These are phyloP conservation scores for Zaprionus vittiger DNA, from an alignment of 1,140 invertebrate species.

Conservation along the genomic window DNA sequence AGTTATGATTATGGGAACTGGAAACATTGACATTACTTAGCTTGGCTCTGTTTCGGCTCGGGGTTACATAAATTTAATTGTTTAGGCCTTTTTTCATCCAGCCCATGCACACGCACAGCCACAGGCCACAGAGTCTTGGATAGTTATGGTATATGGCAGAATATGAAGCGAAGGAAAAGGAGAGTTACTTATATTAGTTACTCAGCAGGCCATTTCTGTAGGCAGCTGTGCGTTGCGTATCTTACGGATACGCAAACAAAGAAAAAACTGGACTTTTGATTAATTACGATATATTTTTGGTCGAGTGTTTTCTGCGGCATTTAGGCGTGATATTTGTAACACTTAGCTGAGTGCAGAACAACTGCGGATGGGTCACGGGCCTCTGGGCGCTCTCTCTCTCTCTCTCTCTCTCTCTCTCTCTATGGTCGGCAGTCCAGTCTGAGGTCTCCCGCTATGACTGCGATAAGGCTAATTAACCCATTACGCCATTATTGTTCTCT, in stretches of 20 bases:
- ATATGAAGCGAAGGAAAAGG: not conserved
- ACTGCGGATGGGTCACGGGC: slow-evolving; percentile 14
- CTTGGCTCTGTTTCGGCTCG: slow-evolving; percentile 49
- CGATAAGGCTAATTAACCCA: slow-evolving; percentile 80
- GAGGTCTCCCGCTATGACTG: slow-evolving; percentile 45
- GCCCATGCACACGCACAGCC: slow-evolving; percentile 53
- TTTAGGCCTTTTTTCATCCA: slow-evolving; percentile 42
- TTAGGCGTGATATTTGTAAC: slow-evolving; percentile 83
- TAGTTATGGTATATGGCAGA: slow-evolving; percentile 12
- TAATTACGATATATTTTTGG: slow-evolving; percentile 51
- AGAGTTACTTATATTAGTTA: slow-evolving; percentile 19
- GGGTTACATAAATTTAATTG: slow-evolving; percentile 71
- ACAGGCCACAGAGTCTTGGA: not conserved
- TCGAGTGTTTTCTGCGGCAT: slow-evolving; percentile 41
- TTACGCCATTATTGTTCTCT: slow-evolving; percentile 74
- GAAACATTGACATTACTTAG: slow-evolving; percentile 73
- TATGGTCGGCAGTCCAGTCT: slow-evolving; percentile 19
- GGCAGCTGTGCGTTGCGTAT: slow-evolving; percentile 65
- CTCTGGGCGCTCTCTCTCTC: not conserved
- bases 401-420: not conserved
- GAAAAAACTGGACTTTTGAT: slow-evolving; percentile 54
- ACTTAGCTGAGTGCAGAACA: slow-evolving; percentile 67
- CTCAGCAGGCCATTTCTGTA: slow-evolving; percentile 1
- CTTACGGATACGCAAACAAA: slow-evolving; percentile 65
- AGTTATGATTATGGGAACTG: slow-evolving; percentile 82